Evolutionary conservation across 2,888 invertebrate species (phyloP).

Genomic region (Pyrrhosoma nymphula): DNA sequence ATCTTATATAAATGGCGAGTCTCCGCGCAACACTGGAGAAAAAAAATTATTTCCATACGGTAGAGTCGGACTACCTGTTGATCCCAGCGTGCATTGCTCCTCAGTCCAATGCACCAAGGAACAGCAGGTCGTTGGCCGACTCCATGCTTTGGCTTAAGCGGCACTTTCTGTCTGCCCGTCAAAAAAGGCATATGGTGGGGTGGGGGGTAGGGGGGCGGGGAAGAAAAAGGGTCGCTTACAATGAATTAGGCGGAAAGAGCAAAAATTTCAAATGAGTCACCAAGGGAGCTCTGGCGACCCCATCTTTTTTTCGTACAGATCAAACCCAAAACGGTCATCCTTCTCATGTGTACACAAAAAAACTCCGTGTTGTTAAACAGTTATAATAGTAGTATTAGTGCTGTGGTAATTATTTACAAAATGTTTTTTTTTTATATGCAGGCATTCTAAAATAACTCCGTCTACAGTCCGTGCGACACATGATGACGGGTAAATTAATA

Average conservation of each 20-base stretch:
- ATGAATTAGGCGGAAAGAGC: not conserved
- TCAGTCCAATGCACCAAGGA: not conserved
- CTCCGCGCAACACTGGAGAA: not conserved
- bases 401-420: conserved; percentile 49
- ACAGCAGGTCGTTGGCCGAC: not conserved
- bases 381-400: not conserved
- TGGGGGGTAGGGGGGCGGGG: not conserved
- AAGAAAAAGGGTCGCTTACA: not conserved
- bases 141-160: not conserved
- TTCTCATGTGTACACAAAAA: not conserved
- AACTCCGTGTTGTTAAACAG: conserved; percentile 15
- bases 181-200: not conserved
- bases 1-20: not conserved
- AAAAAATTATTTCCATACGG: not conserved
- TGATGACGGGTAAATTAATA: conserved; percentile 29
- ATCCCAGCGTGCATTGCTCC: not conserved
- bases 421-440: not conserved
- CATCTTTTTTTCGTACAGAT: not conserved
- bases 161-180: not conserved
- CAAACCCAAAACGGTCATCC: not conserved
- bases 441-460: conserved; percentile 24
- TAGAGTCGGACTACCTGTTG: conserved; percentile 46
- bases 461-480: not conserved
- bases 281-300: not conserved
- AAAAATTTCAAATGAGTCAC: not conserved